Evolutionary conservation across 2,113 vertebrate species (phyloP).

Genomic region (Oreochromis tanganicae): DNA sequence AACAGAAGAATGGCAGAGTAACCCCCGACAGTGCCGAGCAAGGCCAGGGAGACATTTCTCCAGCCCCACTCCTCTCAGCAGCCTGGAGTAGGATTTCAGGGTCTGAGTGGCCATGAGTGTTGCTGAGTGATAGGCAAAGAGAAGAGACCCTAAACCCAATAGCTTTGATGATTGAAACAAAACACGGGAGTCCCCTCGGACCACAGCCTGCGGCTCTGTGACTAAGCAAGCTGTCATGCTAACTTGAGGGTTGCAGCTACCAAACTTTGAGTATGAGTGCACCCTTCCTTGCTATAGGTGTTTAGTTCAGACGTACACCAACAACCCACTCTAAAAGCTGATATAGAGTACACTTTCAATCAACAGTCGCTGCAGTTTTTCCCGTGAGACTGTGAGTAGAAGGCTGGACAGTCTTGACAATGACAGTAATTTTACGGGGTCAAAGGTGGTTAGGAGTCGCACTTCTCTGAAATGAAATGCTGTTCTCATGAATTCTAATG

Average conservation of each 20-base stretch:
- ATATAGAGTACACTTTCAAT: background rate
- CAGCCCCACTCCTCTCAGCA: constrained; percentile 47
- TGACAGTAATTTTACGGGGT: constrained; percentile 25
- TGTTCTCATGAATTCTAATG: background rate
- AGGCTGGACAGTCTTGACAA: constrained; percentile 17
- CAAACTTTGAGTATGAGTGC: background rate
- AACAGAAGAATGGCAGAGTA: constrained; percentile 69
- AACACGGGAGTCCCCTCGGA: constrained; percentile 60
- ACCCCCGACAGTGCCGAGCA: constrained; percentile 65
- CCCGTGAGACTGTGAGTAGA: background rate
- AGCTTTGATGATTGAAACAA: constrained; percentile 70
- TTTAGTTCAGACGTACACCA: background rate
- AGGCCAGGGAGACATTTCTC: constrained; percentile 65
- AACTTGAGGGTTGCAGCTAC: background rate
- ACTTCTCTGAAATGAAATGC: constrained; percentile 3
- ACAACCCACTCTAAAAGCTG: background rate
- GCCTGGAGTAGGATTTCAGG: constrained; percentile 68
- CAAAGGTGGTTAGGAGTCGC: constrained; percentile 26
- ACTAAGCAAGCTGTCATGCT: constrained; percentile 41
- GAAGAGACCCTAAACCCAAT: constrained; percentile 61
- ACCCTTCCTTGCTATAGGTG: background rate
- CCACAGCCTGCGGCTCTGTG: constrained; percentile 29
- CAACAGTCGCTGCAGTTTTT: background rate
- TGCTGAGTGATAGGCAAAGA: constrained; percentile 67
- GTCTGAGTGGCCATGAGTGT: constrained; percentile 68